Conservation (phyloP, 2,113 vertebrate species). For the Corythoichthys haematopterus region DNA sequence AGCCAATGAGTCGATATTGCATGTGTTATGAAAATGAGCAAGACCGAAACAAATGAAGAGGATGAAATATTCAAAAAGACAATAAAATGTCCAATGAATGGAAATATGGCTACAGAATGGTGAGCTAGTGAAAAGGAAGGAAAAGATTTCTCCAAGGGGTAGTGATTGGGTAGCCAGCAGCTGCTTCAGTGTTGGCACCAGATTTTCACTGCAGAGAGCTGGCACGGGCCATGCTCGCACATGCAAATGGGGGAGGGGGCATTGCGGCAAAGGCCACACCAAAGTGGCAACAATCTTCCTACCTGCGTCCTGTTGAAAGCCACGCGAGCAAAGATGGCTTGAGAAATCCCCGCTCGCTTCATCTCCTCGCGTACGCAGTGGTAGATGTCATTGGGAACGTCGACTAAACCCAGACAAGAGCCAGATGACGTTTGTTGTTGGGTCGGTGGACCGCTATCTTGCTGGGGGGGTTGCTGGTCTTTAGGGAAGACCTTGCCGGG, state of each 20-base stretch:
- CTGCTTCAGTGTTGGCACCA: constrained; percentile 65
- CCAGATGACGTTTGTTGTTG: constrained; percentile 39
- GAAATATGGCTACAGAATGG: constrained; percentile 27
- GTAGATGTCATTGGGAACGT: constrained; percentile 94
- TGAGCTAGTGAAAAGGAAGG: constrained; percentile 38
- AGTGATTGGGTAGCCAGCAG: constrained; percentile 70
- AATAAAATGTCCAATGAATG: constrained; percentile 26
- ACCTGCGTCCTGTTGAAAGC: constrained; percentile 99
- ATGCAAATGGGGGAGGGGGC: constrained; percentile 35
- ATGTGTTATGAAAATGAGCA: constrained; percentile 22
- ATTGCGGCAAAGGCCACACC: constrained; percentile 63
- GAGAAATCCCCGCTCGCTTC: constrained; percentile 97
- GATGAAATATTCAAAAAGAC: constrained; percentile 21
- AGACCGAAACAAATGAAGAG: constrained; percentile 15
- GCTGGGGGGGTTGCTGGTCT: constrained; percentile 83
- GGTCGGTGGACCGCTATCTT: constrained; percentile 31
- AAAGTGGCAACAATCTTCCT: constrained; percentile 57
- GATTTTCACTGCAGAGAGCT: constrained; percentile 64
- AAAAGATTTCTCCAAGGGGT: constrained; percentile 60
- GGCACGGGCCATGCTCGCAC: constrained; percentile 41
- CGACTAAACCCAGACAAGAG: constrained; percentile 53
- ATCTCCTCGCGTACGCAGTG: constrained; percentile 96
- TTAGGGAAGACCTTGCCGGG: constrained; percentile 86
- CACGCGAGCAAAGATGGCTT: constrained; percentile 97
- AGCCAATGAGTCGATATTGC: constrained; percentile 5